Base-by-base conservation (phyloP, 2,797 vertebrate genomes). In the Salmo trutta region DNA sequence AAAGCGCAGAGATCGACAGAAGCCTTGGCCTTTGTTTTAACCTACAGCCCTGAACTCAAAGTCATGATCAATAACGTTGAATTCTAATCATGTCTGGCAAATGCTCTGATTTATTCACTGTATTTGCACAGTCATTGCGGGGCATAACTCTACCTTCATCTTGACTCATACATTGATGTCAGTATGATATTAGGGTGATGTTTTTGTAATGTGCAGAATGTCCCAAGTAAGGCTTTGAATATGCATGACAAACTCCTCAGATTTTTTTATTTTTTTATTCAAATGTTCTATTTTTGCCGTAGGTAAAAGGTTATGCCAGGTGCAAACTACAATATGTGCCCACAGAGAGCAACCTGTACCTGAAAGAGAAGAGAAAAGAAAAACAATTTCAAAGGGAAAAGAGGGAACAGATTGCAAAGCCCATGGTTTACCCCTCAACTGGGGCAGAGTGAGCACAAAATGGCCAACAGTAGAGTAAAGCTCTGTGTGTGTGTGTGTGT, bases 321-420 rank as follows among this genome's bases (percentile, higher is more conserved):
- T 73, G 72, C 56, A 77, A 85, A 78, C 85, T 59, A 69, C 27
- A 33, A 10, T 54, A 68, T 41, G 68, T 65, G 4, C 27, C 68
- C 21, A 71, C 14, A 31, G 21, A 53, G 21, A 72, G 51, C 47
- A 15, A 53, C 70, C 24, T 51, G 41, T 53, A n/a, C 7, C 10
- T 21, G 31, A 15, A 21, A 74, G 8, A 16, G 31, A 31, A 68
- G 4, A n/a, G 12, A 47, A 79, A 85, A 84, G 77, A 64, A 80
- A 84, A 75, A 78, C 75, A 74, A 88, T 88, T 82, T 81, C 82
- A 83, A 88, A 81, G 79, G 85, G 70, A 84, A 84, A n/a, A 0
- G 53, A 80, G 83, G 83, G 83, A 85, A 87, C 89, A 88, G 86
- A 90, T 91, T 88, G 89, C 80, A 78, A 75, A 82, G 75, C 71